Evolutionary conservation across 35 echinoderm and acorn worm species (phyloP), one percentile per base, ranked within the genome.

Genomic region (Holothuria glaberrima): DNA sequence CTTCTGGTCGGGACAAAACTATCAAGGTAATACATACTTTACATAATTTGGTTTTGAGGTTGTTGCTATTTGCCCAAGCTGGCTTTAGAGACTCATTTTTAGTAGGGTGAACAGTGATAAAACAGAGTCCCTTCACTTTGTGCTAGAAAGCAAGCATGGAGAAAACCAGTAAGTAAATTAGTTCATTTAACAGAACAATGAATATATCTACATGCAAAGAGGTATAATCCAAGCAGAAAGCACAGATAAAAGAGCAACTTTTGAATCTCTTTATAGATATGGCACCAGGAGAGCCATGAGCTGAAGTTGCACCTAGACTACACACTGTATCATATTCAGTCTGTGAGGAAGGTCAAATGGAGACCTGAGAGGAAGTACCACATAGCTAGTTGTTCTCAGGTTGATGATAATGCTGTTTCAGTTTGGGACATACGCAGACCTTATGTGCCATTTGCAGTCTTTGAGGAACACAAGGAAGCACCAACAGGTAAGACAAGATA

Each of bases 381-480:
- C 85, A 99, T 99, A 22, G 94, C 97, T 6, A 99, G 97, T 62
- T 95, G 97, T 57, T 95, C 93, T 56, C 91, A 93, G 88, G 87
- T 93, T 0, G 91, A 95, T 30, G 97, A 99, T 57, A 91, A 93
- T 65, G 90, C 90, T 58, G 80, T 99, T 6, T 94, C 90, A 45
- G 83, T 98, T 7, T 98, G 97, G 97, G 97, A 99, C 57, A 88
- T 99, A 33, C 82, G 97, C 10, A 89, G 97, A 29, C 91, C 97
- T 24, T 99, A 95, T 66, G 92, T 99, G 83, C 97, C 97, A 19
- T 99, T 99, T 84, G 97, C 97, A 3, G 91, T 94, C 16, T 99
- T 99, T 84, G 97, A 99, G 38, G 97, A 99, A 68, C 97, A 99
- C 70, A 99, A 99, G 32, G 97, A 99, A 68, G 89, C 94, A 14